Conservation (phyloP, 2,113 vertebrate genomes). For the Nothocercus julius region DNA sequence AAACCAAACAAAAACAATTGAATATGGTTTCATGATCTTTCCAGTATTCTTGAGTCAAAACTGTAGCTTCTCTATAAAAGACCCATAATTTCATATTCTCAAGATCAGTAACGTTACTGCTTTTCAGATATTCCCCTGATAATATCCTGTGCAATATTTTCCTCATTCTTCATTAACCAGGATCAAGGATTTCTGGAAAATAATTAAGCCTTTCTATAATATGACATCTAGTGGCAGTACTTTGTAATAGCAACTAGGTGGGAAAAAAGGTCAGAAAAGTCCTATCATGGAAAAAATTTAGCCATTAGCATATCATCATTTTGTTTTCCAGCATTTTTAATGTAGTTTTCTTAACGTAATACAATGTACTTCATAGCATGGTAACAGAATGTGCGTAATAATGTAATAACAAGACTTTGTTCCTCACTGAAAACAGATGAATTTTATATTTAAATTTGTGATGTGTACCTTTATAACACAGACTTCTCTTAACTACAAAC, state of each 20-base stretch:
- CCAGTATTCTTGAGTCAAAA: background rate
- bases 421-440: background rate
- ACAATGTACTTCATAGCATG: background rate
- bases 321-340: background rate
- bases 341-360: background rate
- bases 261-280: background rate
- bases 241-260: background rate
- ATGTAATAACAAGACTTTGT: background rate
- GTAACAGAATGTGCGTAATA: background rate
- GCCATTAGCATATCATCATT: background rate
- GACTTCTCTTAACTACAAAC: background rate
- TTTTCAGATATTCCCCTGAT: background rate
- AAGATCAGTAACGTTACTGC: background rate
- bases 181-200: fast-evolving
- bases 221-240: constrained; percentile 22
- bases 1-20: background rate
- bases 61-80: background rate
- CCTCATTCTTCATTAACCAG: background rate
- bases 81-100: background rate
- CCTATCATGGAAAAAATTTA: background rate
- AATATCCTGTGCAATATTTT: background rate
- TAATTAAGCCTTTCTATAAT: background rate
- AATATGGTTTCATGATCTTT: background rate
- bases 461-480: background rate
- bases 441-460: background rate